Evolutionary conservation across 1,140 invertebrate genomes (phyloP).

Genomic region (Lordiphosa mommai): DNA sequence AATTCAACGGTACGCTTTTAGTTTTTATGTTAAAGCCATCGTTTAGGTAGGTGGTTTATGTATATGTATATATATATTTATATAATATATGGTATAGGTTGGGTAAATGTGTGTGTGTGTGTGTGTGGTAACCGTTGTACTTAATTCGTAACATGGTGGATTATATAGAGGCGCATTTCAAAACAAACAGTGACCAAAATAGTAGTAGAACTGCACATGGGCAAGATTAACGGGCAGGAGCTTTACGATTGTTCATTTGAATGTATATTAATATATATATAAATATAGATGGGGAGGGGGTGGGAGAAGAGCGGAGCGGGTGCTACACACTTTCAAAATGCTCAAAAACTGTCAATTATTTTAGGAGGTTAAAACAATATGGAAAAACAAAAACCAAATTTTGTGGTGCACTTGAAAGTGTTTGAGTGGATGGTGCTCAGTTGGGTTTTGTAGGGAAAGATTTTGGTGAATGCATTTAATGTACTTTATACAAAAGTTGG

Average conservation of each 20-base stretch:
- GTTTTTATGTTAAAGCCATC: slow-evolving; percentile 36
- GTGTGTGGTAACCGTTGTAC: slow-evolving; percentile 19
- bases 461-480: slow-evolving; percentile 37
- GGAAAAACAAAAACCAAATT: slow-evolving; percentile 22
- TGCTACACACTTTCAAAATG: slow-evolving; percentile 32
- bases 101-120: slow-evolving; percentile 34
- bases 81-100: slow-evolving; percentile 18
- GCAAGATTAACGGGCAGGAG: slow-evolving; percentile 47
- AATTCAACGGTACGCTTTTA: slow-evolving; percentile 41
- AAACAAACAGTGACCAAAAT: slow-evolving; percentile 58
- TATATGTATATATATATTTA: slow-evolving; percentile 28
- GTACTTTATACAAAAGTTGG: slow-evolving; percentile 56
- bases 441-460: slow-evolving; percentile 16
- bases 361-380: slow-evolving; percentile 23
- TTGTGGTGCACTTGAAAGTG: slow-evolving; percentile 44
- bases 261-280: slow-evolving; percentile 4
- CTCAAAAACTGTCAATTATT: slow-evolving; percentile 24
- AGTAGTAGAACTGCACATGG: slow-evolving; percentile 44
- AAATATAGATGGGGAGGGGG: slow-evolving; percentile 9
- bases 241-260: slow-evolving; percentile 36
- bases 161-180: slow-evolving; percentile 65
- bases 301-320: slow-evolving; percentile 10
- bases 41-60: slow-evolving; percentile 14
- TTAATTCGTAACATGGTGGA: slow-evolving; percentile 33
- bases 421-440: slow-evolving; percentile 11